These are phyloP conservation scores for Raja brachyura DNA, from an alignment of 2,113 vertebrate genomes.

Conservation along the genomic window DNA sequence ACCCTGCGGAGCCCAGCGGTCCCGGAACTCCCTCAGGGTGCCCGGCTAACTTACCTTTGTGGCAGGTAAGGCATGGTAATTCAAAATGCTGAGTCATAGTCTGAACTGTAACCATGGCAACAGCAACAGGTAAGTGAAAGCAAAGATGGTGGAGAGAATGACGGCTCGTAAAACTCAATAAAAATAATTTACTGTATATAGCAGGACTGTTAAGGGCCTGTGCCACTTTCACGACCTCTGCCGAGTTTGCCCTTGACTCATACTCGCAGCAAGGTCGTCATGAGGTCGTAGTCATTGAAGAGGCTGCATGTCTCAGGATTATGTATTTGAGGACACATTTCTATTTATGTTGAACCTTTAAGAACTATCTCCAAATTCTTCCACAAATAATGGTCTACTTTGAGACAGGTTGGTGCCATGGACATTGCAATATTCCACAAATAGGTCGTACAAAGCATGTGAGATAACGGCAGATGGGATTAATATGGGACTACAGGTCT, in stretches of 20 bases:
- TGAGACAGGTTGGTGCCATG: neutral
- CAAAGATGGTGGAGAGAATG: conserved; percentile 1
- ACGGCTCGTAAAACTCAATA: neutral
- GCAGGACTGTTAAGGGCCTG: neutral
- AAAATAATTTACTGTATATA: neutral
- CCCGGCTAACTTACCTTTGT: neutral
- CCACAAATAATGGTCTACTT: neutral
- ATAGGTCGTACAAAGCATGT: neutral
- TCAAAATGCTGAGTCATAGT: conserved; percentile 16
- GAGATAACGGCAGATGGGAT: neutral
- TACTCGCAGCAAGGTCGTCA: no score
- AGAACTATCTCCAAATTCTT: neutral
- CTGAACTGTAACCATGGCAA: conserved; percentile 1
- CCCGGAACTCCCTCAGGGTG: no score
- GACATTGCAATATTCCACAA: neutral
- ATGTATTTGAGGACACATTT: neutral
- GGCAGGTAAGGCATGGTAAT: no score
- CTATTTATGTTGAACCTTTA: neutral
- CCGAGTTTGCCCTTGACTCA: no score
- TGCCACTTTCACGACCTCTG: no score
- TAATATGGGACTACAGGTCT: no score
- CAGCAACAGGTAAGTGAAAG: neutral
- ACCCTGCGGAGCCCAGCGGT: no score
- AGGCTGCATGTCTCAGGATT: neutral
- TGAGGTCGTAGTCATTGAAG: neutral